These are phyloP conservation scores for Phengaris arion DNA, from an alignment of 2,888 invertebrate genomes.

Conservation along the genomic window DNA sequence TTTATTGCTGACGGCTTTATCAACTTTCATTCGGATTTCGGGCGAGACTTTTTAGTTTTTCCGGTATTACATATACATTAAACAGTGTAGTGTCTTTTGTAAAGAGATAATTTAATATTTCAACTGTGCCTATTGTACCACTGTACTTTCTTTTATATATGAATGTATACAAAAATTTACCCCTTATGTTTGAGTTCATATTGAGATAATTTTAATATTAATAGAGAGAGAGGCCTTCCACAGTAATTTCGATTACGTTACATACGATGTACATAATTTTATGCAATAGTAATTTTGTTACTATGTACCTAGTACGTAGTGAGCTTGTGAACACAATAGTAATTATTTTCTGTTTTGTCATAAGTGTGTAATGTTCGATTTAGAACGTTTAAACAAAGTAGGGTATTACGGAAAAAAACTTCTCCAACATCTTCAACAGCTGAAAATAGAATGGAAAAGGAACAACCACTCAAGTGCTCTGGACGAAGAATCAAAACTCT, in stretches of 20 bases:
- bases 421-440: neutral
- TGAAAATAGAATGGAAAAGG: neutral
- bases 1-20: neutral
- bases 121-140: too few species aligned
- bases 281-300: neutral
- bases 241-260: neutral
- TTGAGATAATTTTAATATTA: neutral
- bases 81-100: too few species aligned
- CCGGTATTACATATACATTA: too few species aligned
- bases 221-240: neutral
- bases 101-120: too few species aligned
- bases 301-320: neutral
- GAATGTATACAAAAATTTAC: neutral
- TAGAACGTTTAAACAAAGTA: neutral
- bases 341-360: too few species aligned
- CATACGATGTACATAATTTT: neutral
- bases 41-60: too few species aligned
- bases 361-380: neutral
- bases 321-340: neutral
- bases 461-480: neutral
- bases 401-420: neutral
- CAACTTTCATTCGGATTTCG: too few species aligned
- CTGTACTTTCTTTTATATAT: neutral
- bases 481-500: neutral
- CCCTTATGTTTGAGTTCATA: neutral